Evolutionary conservation across 2,888 invertebrate species (phyloP), one percentile per base, ranked within the genome.

Genomic region (Scaptomyza caliginosa): DNA sequence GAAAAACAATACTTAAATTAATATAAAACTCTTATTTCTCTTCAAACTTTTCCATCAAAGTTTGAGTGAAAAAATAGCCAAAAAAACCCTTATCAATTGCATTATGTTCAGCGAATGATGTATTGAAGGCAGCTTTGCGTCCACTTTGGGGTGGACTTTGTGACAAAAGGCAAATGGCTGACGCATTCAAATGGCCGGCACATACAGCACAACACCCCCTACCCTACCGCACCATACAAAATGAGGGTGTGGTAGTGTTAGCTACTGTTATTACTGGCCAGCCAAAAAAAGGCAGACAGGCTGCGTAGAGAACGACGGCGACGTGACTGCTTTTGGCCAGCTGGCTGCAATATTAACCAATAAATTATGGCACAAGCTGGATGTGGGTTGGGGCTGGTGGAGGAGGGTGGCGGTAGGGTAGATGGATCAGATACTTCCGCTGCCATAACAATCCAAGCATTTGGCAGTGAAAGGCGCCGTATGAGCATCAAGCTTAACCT

Each of bases 101-200:
- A 46, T 46, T 60, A 59, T 62, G 64, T 34, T 63, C 8, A 16
- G 10, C 1, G 32, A 26, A 51, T 64, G 43, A 51, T 43, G 34
- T 43, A 64, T 63, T 63, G 62, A 30, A 43, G 46, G 55, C 40
- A 30, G 19, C 39, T 48, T 45, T 34, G 64, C 8, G 28, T 28
- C 42, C 45, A 65, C 59, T 43, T 34, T 57, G 51, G 72, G 56
- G 65, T 68, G 43, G 36, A 39, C 45, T 17, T 7, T 21, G 10
- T 11, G 40, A 39, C 34, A 49, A 34, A 34, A 51, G 74, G 69
- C 77, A 52, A 74, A 62, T 78, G 78, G 86, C 73, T 76, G 67
- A 78, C 86, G 65, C 83, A 85, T 76, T 79, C 76, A 69, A 85
- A 85, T 81, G 81, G 81, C 79, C 65, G 79, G 40, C 45, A 17